A percentile compares a stretch with the other conserved stretches of the same genome.
Evolutionary conservation across 35 echinoderm and acorn worm genomes (phyloP).

Genomic region (Eucidaris tribuloides): DNA sequence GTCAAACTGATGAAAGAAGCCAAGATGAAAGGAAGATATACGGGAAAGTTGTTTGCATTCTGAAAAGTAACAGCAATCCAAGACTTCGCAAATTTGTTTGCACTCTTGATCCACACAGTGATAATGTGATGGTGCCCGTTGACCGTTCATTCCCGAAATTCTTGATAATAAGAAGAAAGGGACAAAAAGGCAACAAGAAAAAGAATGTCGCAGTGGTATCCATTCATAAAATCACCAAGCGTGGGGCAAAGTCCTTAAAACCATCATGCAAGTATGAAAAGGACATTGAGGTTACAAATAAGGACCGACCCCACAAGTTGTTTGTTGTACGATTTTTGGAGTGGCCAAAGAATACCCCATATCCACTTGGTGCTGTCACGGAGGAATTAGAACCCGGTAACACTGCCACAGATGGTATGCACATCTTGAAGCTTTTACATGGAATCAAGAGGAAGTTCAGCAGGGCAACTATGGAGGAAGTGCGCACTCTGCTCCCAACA

Average conservation of each 20-base stretch:
- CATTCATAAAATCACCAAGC: conserved; percentile 28
- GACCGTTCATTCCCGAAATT: conserved; percentile 86
- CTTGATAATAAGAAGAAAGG: conserved; percentile 27
- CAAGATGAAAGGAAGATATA: conserved; percentile 53
- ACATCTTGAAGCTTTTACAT: conserved; percentile 74
- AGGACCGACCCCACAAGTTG: conserved; percentile 58
- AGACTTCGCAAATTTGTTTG: conserved; percentile 75
- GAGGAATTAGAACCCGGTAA: conserved; percentile 68
- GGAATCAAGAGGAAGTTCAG: conserved; percentile 65
- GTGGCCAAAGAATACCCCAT: conserved; percentile 56
- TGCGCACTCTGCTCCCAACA: conserved; percentile 41
- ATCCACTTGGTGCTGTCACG: conserved; percentile 78
- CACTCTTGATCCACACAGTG: conserved; percentile 71
- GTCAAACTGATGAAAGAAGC: not conserved
- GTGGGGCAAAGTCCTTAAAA: not conserved
- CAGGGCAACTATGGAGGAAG: conserved; percentile 24
- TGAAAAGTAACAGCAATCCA: conserved; percentile 61
- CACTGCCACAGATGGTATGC: conserved; percentile 46
- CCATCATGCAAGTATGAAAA: conserved; percentile 9
- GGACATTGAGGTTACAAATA: conserved; percentile 39
- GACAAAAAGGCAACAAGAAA: not conserved
- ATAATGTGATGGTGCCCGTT: conserved; percentile 85
- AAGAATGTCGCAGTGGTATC: conserved; percentile 8
- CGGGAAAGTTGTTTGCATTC: conserved; percentile 63
- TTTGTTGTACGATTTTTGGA: conserved; percentile 85